Conservation (phyloP, 2,113 vertebrate genomes). For the Scomber japonicus region DNA sequence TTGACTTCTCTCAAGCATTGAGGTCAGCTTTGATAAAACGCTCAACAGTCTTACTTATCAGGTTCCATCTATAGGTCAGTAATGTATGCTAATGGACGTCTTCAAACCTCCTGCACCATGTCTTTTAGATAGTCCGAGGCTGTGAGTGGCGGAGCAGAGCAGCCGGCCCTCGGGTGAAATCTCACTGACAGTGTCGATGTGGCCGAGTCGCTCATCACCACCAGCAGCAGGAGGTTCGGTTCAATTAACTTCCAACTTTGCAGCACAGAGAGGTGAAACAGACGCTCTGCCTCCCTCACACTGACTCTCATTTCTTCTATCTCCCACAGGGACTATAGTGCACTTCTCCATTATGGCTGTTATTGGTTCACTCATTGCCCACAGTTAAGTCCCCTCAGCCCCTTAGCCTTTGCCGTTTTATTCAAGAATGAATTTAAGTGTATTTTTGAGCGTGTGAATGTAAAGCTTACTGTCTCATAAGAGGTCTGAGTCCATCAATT, state of each 20-base stretch:
- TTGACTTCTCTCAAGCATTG: too few relatives aligned
- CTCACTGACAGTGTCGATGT: neutral
- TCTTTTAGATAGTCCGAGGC: neutral
- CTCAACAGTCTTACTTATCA: neutral
- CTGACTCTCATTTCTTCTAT: neutral
- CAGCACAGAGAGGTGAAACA: slow-evolving; percentile 12
- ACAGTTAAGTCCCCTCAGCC: slow-evolving; percentile 8
- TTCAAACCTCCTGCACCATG: neutral
- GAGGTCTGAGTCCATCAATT: neutral
- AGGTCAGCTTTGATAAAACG: neutral
- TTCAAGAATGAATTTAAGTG: slow-evolving; percentile 1
- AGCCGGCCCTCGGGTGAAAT: neutral
- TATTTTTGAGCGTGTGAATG: neutral
- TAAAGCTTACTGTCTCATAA: neutral
- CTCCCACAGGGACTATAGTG: neutral
- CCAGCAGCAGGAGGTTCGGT: slow-evolving; percentile 25
- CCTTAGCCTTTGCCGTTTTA: slow-evolving; percentile 10
- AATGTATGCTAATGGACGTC: neutral
- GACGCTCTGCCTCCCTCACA: slow-evolving; percentile 9
- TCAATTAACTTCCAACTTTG: slow-evolving; percentile 29
- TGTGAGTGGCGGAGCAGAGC: neutral
- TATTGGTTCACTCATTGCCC: neutral
- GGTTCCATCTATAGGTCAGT: neutral
- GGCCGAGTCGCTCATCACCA: neutral
- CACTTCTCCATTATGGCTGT: neutral